Base-by-base conservation (phyloP, 2,113 vertebrate genomes). In the Anhinga rufa region DNA sequence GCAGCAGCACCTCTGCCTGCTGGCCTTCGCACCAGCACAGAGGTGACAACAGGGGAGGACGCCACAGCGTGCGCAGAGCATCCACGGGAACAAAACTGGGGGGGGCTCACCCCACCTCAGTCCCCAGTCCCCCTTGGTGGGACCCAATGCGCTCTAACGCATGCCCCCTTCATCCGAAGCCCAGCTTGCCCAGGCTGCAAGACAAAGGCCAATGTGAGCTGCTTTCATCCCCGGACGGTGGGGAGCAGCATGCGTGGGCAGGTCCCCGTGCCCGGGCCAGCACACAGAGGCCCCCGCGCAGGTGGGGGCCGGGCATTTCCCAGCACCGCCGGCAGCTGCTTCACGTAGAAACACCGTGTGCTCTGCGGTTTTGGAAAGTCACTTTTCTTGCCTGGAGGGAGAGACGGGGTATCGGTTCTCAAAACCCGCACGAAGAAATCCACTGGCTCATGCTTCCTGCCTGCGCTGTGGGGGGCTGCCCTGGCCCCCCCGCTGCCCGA, bases 311-410 rank as follows among this genome's bases (percentile, higher is more conserved):
- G 4, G 86, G 88, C 92, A 75, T 87, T 97, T 95, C 96, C 94
- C 89, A 75, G 85, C 57, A 4, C 52, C 9, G 3, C 77, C 31
- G 2, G 89, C 93, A 96, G 90, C 92, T 70, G 90, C 82, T 26
- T 32, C 36, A 5, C 14, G 8, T 29, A 52, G 55, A 68, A 34
- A 31, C 77, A 25, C 74, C 7, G 4, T 34, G 60, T 6, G 69
- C 77, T 29, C 89, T 92, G 94, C 4, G 91, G 96, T 94, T 96
- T 87, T 76, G 89, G 96, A 97, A 96, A 96, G 88, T 96, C 86
- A 29, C 92, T 93, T 89, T 92, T 96, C 74, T 91, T 4, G 9
- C 40, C 80, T 14, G 1, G 34, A 48, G 74, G 87, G 75, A 72
- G 92, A 86, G 90, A 66, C 3, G 12, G 71, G 92, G 97, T 96